These are phyloP conservation scores for Cepphus grylle DNA, from an alignment of 2,113 vertebrate genomes.

Conservation along the genomic window DNA sequence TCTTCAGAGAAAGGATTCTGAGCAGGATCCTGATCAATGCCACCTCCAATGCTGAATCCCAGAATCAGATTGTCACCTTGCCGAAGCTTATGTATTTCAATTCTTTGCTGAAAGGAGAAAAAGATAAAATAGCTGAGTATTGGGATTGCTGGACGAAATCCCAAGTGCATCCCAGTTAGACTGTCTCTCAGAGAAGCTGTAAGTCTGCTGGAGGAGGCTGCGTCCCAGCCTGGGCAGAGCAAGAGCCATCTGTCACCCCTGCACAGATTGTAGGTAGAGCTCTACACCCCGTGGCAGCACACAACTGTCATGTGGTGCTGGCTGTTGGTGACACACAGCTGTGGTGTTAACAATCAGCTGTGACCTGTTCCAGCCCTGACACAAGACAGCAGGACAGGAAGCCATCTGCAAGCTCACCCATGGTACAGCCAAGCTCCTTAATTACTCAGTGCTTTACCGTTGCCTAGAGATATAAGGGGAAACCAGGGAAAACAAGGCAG, in stretches of 20 bases:
- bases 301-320: fast-evolving
- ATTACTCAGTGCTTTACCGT: background rate
- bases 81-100: slow-evolving; percentile 91
- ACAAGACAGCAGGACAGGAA: background rate
- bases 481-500: background rate
- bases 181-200: background rate
- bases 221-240: background rate
- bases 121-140: background rate
- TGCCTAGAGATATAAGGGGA: background rate
- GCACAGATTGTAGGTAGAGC: background rate
- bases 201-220: background rate
- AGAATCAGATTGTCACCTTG: slow-evolving; percentile 89
- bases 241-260: background rate
- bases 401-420: background rate
- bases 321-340: background rate
- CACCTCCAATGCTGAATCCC: slow-evolving; percentile 97
- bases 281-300: background rate
- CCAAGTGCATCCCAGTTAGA: background rate
- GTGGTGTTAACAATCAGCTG: background rate
- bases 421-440: background rate
- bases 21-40: slow-evolving; percentile 94
- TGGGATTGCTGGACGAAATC: background rate
- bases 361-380: background rate
- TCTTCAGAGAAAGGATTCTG: slow-evolving; percentile 97
- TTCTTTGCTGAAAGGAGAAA: slow-evolving; percentile 82